Evolutionary conservation across 1,140 invertebrate species (phyloP), one percentile per base, ranked within the genome.

Genomic region (Aphelenchoides fujianensis): DNA sequence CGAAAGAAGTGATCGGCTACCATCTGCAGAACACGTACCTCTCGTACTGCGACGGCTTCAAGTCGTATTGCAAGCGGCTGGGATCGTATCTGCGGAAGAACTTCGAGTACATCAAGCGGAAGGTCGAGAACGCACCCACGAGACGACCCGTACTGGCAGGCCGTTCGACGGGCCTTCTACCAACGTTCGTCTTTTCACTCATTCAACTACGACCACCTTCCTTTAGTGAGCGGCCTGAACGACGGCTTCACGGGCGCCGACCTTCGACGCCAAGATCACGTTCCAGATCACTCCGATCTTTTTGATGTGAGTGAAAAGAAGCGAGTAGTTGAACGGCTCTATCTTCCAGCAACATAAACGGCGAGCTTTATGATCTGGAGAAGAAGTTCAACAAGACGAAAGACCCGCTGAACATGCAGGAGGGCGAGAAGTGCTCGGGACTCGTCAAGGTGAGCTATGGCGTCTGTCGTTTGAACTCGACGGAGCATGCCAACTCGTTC

Each of bases 341-440:
- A 9, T 2, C 9, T 34, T 28, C 71, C 12, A 74, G 30, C n/a
- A 75, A 74, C 32, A 30, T 74, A 9, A 74, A 74, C 31, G 61
- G 37, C 0, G 93, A 95, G 82, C 86, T 94, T 0, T 88, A 89
- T 68, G 91, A 93, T 85, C 81, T 91, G 32, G 88, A 90, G 79
- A 72, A 82, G 54, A 87, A 85, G 12, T 80, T 82, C 70, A 84
- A 78, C 68, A 82, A 82, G 63, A 78, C 75, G 12, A 78, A 72
- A 41, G 77, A 82, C 48, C 79, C 77, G 78, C 32, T 34, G 64
- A 69, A 59, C 61, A 52, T 79, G 61, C 70, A 68, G 59, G 72
- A 76, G 69, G 85, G 85, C 41, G 88, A 87, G 69, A 86, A 86
- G 34, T 89, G 89, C 72, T 90, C 90, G 27, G 89, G 89, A 54